Percentiles rank a stretch among this genome's conserved stretches.
phyloP scores from a whole-genome alignment of 35 echinoderm and acorn worm species.

The Lytechinus variegatus region DNA sequence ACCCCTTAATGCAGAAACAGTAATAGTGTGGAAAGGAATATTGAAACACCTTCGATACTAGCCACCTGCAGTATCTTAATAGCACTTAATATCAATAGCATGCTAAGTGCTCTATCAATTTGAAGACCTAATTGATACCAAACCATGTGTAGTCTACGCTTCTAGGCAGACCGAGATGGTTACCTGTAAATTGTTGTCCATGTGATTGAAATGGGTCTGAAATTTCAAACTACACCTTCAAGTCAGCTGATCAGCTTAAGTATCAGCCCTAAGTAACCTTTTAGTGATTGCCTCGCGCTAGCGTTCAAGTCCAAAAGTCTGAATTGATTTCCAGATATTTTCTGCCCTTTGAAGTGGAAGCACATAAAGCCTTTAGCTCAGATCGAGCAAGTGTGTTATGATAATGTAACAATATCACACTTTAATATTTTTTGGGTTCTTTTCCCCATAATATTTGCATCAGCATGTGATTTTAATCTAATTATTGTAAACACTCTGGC shows the following conservation, averaged over 20 bases:
- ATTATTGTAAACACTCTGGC: too few relatives aligned
- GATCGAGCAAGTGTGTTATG: too few relatives aligned
- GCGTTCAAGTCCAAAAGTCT: not conserved
- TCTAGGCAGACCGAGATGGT: not conserved
- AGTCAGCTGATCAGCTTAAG: not conserved
- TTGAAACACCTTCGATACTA: too few relatives aligned
- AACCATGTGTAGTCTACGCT: not conserved
- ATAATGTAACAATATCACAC: too few relatives aligned
- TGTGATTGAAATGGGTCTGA: not conserved
- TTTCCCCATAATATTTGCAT: too few relatives aligned
- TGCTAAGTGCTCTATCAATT: not conserved
- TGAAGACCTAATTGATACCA: not conserved
- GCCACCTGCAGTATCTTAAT: not conserved
- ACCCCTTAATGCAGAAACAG: too few relatives aligned
- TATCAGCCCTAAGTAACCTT: not conserved
- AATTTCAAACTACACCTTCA: not conserved
- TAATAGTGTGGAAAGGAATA: too few relatives aligned
- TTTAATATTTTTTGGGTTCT: too few relatives aligned
- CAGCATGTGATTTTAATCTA: too few relatives aligned
- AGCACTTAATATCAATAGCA: not conserved
- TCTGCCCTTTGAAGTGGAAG: not conserved
- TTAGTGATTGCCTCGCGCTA: too few relatives aligned
- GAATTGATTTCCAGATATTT: not conserved
- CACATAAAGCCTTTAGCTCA: too few relatives aligned
- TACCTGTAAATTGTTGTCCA: not conserved